Evolutionary conservation across 2,797 vertebrate genomes (phyloP), one percentile per base, ranked within the genome.

Genomic region (Chelon auratus): DNA sequence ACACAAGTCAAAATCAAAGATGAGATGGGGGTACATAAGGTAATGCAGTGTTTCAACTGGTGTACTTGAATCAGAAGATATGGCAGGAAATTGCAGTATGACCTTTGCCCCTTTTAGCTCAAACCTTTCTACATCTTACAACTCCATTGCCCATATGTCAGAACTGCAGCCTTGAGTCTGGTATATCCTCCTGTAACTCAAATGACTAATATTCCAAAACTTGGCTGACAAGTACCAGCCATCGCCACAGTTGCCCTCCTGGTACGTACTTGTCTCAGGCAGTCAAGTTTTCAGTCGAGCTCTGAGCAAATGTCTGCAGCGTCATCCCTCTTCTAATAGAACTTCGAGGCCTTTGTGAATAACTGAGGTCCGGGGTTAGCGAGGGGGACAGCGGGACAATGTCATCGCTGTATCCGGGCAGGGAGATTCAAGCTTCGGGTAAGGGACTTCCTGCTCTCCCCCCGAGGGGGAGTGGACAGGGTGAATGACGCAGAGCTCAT

Each of bases 401-500:
- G 80, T 80, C 78, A 85, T 75, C 24, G 5, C 63, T 57, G 20
- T 22, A 67, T 72, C 77, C 65, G 58, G 59, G 71, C 77, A 78
- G 61, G 53, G 39, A 78, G 58, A 77, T 62, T 76, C 51, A 54
- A 62, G 67, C 78, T 82, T 62, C 12, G 67, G 76, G 76, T 48
- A 54, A 81, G 63, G 17, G 66, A 78, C 65, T 78, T 85, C 64
- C 73, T 83, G 72, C 20, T 51, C 43, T 76, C 18, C 62, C 77
- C 61, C 24, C 43, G 6, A 7, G 30, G 30, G 14, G 68, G 72
- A 66, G 33, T 9, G 40, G 71, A 74, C 54, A 57, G 61, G 73
- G 59, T 60, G 81, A 72, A 71, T 91, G 91, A 91, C 61, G 61
- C 87, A 87, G 79, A 81, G 75, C 77, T 80, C 68, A 70, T 59